A percentile compares a stretch with the other conserved stretches of the same genome.
These are phyloP conservation scores for Mustela erminea DNA, from an alignment of 2,797 vertebrate genomes.

Conservation along the genomic window DNA sequence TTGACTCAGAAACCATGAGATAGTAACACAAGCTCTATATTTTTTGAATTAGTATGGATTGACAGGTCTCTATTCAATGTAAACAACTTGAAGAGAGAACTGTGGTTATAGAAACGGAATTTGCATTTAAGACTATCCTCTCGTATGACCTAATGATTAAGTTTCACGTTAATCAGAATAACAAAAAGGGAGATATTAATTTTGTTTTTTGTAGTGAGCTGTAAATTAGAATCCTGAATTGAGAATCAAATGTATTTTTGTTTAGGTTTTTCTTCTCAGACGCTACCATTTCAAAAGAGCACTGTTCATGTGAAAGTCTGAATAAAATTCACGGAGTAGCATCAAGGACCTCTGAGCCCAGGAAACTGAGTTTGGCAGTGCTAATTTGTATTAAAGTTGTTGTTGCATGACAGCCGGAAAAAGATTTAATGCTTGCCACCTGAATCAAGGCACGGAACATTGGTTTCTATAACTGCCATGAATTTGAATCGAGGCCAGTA, in stretches of 20 bases:
- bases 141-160: conserved; percentile 80
- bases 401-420: conserved; percentile 93
- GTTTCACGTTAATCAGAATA: conserved; percentile 84
- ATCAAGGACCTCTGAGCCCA: conserved; percentile 91
- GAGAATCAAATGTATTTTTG: conserved; percentile 85
- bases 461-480: conserved; percentile 92
- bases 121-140: conserved; percentile 73
- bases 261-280: conserved; percentile 84
- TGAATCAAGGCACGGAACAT: conserved; percentile 92
- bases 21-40: conserved; percentile 72
- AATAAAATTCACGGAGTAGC: conserved; percentile 90
- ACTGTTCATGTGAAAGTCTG: conserved; percentile 86
- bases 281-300: conserved; percentile 86
- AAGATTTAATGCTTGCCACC: conserved; percentile 94
- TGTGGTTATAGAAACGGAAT: conserved; percentile 78
- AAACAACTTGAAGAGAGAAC: conserved; percentile 83
- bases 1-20: conserved; percentile 78
- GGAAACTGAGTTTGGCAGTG: conserved; percentile 91
- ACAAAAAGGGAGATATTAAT: conserved; percentile 82
- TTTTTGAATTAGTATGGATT: conserved; percentile 84
- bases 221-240: conserved; percentile 84
- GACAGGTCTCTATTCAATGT: conserved; percentile 79
- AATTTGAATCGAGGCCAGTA: conserved; percentile 93
- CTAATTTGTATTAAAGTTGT: conserved; percentile 94
- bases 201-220: conserved; percentile 79